Percentiles rank a stretch among this genome's conserved stretches.
Evolutionary conservation across 2,797 vertebrate species (phyloP).

Genomic region (Pseudochirops cupreus): DNA sequence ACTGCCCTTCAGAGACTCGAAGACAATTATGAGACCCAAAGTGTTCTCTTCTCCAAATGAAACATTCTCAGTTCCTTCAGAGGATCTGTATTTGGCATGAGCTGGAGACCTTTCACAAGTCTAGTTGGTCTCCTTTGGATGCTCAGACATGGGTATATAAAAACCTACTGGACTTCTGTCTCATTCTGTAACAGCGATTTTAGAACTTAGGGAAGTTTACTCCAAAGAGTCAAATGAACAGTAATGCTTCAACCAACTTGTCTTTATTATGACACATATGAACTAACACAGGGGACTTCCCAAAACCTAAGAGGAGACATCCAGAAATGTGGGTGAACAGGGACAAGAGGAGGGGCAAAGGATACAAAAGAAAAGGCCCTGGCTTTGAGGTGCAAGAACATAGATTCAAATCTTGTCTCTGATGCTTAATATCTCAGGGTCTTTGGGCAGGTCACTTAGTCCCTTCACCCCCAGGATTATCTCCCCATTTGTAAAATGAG

Average conservation of each 20-base stretch:
- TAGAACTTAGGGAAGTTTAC: not conserved
- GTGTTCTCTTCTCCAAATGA: not conserved
- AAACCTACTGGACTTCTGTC: not conserved
- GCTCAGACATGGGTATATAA: not conserved
- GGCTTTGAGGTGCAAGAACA: not conserved
- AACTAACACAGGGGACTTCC: not conserved
- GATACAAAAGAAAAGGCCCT: not conserved
- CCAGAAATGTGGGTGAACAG: not conserved
- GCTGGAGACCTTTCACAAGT: not conserved
- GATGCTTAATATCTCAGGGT: not conserved
- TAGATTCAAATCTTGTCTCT: not conserved
- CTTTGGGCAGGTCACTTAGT: not conserved
- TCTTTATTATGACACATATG: not conserved
- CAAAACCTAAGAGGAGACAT: not conserved
- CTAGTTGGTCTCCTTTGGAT: not conserved
- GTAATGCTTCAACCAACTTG: not conserved
- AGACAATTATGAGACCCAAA: not conserved
- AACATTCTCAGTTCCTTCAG: not conserved
- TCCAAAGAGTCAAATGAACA: not conserved
- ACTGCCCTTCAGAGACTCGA: not conserved
- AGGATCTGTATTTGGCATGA: not conserved
- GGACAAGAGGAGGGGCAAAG: not conserved
- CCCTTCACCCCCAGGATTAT: too few relatives aligned
- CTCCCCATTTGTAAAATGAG: too few relatives aligned
- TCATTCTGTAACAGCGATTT: not conserved